Base-by-base conservation (phyloP, 2,113 vertebrate species). In the rat (Rattus norvegicus) region DNA sequence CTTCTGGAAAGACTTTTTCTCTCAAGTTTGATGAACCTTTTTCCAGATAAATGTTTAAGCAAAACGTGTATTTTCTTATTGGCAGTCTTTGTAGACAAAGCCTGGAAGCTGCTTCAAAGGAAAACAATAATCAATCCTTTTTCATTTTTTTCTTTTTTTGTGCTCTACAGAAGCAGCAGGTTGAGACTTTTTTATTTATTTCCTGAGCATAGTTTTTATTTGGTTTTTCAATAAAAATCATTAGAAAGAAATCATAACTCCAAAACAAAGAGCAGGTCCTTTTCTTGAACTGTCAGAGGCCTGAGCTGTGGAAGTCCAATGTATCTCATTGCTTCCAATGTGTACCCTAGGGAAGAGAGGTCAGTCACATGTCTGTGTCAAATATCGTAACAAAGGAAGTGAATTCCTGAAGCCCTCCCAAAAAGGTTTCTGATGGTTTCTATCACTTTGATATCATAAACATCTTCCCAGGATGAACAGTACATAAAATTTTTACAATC, bases 201-300 rank as follows among this genome's bases (percentile, higher is more conserved):
- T 22, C 47, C 49, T 80, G 28, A 30, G 39, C 22, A 67, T 63
- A 54, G 10, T 67, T 75, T 69, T 56, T 4, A 49, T 56, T 79
- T 61, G 87, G 39, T 63, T 88, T n/a, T 61, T 61, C 28, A 87
- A 87, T 87, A 87, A 81, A 91, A 61, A 89, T 43, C 12, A 90
- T 87, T 88, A n/a, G 70, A 92, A n/a, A 93, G 56, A 89, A 90
- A 5, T 87, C 8, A 39, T 75, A 95, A 92, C 69, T 93, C 59
- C 54, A 91, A 52, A 79, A 75, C 26, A 92, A 3, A 94, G 22
- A 8, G 8, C 2, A 56, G 30, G 47, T 70, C 24, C 61, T 77
- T 91, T 13, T 65, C 30, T 90, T 43, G 65, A 6, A 10, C 13
- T 63, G 5, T 16, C 87, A 3, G 47, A 56, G 24, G 72, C 79